These are phyloP conservation scores for Cavia aperea DNA, from an alignment of 2,113 vertebrate genomes.

Conservation along the genomic window DNA sequence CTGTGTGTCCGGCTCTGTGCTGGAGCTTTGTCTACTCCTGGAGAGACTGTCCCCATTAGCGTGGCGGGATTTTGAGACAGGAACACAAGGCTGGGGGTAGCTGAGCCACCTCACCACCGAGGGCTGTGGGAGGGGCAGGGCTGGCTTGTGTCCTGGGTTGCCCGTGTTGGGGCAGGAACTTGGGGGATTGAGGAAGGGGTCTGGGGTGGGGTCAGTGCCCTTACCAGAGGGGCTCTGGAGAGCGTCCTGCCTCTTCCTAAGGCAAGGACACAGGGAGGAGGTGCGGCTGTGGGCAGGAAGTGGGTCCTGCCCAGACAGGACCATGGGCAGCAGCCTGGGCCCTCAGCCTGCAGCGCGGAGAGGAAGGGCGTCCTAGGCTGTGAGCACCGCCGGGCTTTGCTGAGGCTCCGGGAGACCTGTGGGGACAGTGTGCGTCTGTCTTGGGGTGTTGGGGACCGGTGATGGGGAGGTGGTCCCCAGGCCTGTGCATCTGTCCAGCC, in stretches of 20 bases:
- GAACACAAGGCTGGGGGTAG: neutral
- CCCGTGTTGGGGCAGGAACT: neutral
- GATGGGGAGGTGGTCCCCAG: neutral
- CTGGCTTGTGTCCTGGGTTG: neutral
- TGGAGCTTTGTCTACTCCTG: neutral
- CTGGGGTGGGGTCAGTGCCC: too few relatives aligned
- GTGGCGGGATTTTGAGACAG: neutral
- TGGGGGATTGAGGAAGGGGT: too few relatives aligned
- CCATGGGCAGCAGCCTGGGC: neutral
- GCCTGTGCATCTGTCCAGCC: neutral
- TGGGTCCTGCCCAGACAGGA: neutral
- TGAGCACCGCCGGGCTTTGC: accelerated
- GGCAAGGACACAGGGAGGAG: neutral
- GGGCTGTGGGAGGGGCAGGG: neutral
- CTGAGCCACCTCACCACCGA: accelerated
- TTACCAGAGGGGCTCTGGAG: neutral
- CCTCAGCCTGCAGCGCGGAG: neutral
- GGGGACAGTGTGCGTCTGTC: neutral
- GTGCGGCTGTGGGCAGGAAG: neutral
- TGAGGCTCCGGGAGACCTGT: neutral
- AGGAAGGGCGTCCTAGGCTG: neutral
- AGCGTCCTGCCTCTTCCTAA: neutral
- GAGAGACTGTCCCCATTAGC: accelerated
- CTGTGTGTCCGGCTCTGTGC: accelerated
- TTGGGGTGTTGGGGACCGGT: neutral